These are phyloP conservation scores for Cantharis nigra DNA, from an alignment of 2,888 invertebrate species.

Conservation along the genomic window DNA sequence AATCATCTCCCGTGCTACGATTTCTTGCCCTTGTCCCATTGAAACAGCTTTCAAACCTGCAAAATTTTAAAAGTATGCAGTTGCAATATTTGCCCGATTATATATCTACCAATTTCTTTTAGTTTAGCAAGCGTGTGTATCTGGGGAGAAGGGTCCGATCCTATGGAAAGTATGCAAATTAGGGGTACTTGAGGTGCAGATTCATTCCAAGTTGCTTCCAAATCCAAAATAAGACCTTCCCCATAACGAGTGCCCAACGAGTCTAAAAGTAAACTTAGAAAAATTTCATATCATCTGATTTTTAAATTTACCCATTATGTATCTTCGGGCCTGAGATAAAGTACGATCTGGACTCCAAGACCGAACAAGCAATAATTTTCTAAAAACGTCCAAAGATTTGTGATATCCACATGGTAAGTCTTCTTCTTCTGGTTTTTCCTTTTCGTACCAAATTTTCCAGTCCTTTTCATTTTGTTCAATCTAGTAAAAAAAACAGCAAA, in stretches of 20 bases:
- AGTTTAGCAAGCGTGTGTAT: slow-evolving; percentile 85
- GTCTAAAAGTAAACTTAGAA: slow-evolving; percentile 57
- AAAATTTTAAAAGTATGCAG: slow-evolving; percentile 31
- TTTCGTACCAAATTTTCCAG: slow-evolving; percentile 91
- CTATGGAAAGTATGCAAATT: slow-evolving; percentile 91
- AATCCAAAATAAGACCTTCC: slow-evolving; percentile 88
- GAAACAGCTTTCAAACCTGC: slow-evolving; percentile 83
- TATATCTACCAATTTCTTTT: slow-evolving; percentile 76
- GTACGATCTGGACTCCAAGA: slow-evolving; percentile 97
- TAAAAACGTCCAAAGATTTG: slow-evolving; percentile 82
- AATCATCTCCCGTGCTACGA: slow-evolving; percentile 55
- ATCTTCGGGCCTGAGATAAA: slow-evolving; percentile 88
- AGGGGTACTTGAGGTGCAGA: slow-evolving; percentile 87
- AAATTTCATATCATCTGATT: background rate
- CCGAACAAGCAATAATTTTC: slow-evolving; percentile 82
- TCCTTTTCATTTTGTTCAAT: slow-evolving; percentile 85
- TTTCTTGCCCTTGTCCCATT: slow-evolving; percentile 97
- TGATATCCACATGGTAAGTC: slow-evolving; percentile 90
- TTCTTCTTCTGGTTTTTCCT: slow-evolving; percentile 90
- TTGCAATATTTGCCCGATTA: background rate
- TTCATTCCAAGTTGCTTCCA: slow-evolving; percentile 89
- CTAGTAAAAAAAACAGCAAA: slow-evolving; percentile 50
- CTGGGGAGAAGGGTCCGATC: slow-evolving; percentile 96
- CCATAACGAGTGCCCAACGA: slow-evolving; percentile 86
- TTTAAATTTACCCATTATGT: slow-evolving; percentile 72